Evolutionary conservation across 2,113 vertebrate genomes (phyloP).

Genomic region (Solea senegalensis): DNA sequence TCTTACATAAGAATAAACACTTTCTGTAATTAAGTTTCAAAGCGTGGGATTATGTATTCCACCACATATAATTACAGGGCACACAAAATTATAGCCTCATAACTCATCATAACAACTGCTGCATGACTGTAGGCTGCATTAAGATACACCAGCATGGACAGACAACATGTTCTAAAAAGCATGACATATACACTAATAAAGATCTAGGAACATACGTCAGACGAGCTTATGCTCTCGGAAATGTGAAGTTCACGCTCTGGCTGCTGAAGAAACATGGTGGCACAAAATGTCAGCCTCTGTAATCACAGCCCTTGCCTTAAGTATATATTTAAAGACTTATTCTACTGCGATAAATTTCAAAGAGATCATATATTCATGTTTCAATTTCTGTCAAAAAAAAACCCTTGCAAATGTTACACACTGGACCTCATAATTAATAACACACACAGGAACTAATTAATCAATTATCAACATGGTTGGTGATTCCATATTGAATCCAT

Average conservation of each 20-base stretch:
- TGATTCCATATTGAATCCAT: too few species aligned
- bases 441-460: too few species aligned
- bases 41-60: not conserved
- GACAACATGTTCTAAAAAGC: not conserved
- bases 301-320: too few species aligned
- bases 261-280: too few species aligned
- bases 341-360: too few species aligned
- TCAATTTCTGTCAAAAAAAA: too few species aligned
- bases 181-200: not conserved
- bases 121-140: not conserved
- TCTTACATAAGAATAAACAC: slow-evolving; percentile 1
- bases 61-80: slow-evolving; percentile 22
- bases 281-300: too few species aligned
- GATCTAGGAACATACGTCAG: not conserved
- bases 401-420: too few species aligned
- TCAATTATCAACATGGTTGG: not conserved
- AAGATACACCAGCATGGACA: slow-evolving; percentile 1
- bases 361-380: too few species aligned
- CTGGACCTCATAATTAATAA: too few species aligned
- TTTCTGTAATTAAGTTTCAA: not conserved
- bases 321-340: too few species aligned
- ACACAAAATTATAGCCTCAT: slow-evolving; percentile 10
- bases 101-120: not conserved
- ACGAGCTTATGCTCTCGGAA: not conserved
- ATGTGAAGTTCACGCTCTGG: not conserved